A percentile compares a stretch with the other conserved stretches of the same genome.
These are phyloP conservation scores for Gobius niger DNA, from an alignment of 2,113 vertebrate genomes.

Conservation along the genomic window DNA sequence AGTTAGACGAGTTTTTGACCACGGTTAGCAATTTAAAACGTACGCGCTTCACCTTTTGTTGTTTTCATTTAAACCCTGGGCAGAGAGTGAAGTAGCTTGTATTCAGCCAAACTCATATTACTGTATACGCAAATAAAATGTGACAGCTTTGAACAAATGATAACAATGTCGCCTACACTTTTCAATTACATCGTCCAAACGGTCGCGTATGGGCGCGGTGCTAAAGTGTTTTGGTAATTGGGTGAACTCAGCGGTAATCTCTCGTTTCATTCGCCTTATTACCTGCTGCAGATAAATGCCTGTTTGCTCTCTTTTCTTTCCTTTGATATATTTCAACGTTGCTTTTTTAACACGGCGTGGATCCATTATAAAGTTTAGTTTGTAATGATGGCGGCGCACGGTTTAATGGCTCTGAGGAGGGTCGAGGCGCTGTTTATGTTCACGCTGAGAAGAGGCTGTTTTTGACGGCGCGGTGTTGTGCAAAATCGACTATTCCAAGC, in stretches of 20 bases:
- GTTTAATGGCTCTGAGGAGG: conserved; percentile 65
- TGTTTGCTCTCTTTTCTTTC: conserved; percentile 61
- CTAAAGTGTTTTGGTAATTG: not conserved
- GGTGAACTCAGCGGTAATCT: conserved; percentile 27
- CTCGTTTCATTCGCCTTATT: conserved; percentile 53
- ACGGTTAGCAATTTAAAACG: too few species aligned
- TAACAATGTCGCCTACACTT: not conserved
- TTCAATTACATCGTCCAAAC: not conserved
- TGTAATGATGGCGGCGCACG: conserved; percentile 67
- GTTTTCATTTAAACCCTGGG: too few species aligned
- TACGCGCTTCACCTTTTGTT: too few species aligned
- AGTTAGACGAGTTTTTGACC: too few species aligned
- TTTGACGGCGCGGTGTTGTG: conserved; percentile 9
- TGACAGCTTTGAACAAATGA: not conserved
- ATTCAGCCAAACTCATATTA: too few species aligned
- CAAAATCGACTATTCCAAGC: too few species aligned
- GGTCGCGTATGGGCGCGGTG: not conserved
- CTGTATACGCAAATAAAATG: not conserved
- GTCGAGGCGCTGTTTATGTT: conserved; percentile 71
- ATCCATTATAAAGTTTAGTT: conserved; percentile 73
- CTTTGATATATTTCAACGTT: conserved; percentile 65
- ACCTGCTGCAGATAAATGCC: conserved; percentile 61
- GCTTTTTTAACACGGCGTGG: conserved; percentile 52
- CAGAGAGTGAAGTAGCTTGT: too few species aligned
- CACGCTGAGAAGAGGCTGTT: conserved; percentile 61